phyloP scores from a whole-genome alignment of 2,888 invertebrate genomes.

The Thelaira solivaga region DNA sequence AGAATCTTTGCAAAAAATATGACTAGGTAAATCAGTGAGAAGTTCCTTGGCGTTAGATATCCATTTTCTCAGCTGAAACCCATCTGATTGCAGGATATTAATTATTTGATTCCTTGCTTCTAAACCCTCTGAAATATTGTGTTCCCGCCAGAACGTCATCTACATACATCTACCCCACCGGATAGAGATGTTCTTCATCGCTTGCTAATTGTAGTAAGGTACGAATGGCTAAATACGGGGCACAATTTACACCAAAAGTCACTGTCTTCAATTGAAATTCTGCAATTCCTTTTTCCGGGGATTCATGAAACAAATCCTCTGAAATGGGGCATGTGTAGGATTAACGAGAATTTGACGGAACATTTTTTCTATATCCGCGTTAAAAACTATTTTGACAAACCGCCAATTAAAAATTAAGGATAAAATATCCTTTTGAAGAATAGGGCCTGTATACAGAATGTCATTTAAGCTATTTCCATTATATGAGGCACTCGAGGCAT shows the following conservation, averaged over 20 bases:
- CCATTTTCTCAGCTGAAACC: slow-evolving; percentile 3
- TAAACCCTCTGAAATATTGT: background rate
- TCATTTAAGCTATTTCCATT: background rate
- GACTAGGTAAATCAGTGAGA: background rate
- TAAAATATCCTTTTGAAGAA: background rate
- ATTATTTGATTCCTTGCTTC: background rate
- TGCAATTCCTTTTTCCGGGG: background rate
- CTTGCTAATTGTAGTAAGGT: background rate
- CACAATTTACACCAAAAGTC: slow-evolving; percentile 4
- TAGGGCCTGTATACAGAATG: background rate
- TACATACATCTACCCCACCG: background rate
- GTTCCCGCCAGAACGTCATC: background rate
- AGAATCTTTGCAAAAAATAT: too few relatives aligned
- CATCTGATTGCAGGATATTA: background rate
- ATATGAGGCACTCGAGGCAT: background rate
- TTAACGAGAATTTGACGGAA: slow-evolving; percentile 24
- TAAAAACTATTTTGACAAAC: slow-evolving; percentile 8
- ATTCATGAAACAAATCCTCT: slow-evolving; percentile 1
- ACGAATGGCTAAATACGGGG: background rate
- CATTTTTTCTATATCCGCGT: slow-evolving; percentile 34
- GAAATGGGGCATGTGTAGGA: background rate
- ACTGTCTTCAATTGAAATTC: background rate
- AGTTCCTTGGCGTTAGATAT: background rate
- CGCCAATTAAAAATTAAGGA: slow-evolving; percentile 6
- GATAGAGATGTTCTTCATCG: background rate